Percentiles rank a stretch among this genome's conserved stretches.
phyloP scores from a whole-genome alignment of 2,113 vertebrate genomes.

The Pseudopipra pipra region DNA sequence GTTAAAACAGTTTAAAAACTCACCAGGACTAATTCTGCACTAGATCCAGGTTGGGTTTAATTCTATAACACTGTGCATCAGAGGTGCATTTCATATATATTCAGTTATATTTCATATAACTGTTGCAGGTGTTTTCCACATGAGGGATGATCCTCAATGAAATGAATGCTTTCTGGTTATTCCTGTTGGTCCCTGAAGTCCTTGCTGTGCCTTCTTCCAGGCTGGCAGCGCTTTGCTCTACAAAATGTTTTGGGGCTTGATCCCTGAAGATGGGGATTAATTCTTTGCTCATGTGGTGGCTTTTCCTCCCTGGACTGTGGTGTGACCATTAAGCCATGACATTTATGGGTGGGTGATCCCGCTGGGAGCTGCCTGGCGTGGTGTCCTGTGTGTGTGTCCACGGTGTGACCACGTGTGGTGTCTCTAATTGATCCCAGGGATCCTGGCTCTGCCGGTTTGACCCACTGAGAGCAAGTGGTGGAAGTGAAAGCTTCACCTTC shows the following conservation, averaged over 20 bases:
- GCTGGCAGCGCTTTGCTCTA: not conserved
- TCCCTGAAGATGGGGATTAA: not conserved
- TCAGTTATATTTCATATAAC: not conserved
- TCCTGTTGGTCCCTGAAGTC: not conserved
- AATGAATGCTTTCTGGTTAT: not conserved
- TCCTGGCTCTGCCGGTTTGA: not conserved
- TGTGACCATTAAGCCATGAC: not conserved
- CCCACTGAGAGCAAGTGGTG: not conserved
- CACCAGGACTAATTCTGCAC: not conserved
- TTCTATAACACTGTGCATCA: not conserved
- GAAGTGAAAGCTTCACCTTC: not conserved
- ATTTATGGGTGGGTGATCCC: not conserved
- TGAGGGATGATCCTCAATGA: not conserved
- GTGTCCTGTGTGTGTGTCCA: not conserved
- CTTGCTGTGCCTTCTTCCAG: not conserved
- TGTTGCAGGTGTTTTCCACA: not conserved
- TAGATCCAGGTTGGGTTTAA: not conserved
- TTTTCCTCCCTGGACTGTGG: not conserved
- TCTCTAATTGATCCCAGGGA: not conserved
- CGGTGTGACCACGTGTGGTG: rapidly evolving
- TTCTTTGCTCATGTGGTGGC: rapidly evolving
- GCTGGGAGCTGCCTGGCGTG: not conserved
- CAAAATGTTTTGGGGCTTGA: not conserved
- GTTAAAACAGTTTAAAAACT: not conserved
- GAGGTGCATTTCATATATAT: too few species aligned